phyloP scores from a whole-genome alignment of 2,888 invertebrate genomes.

The Labia minor region DNA sequence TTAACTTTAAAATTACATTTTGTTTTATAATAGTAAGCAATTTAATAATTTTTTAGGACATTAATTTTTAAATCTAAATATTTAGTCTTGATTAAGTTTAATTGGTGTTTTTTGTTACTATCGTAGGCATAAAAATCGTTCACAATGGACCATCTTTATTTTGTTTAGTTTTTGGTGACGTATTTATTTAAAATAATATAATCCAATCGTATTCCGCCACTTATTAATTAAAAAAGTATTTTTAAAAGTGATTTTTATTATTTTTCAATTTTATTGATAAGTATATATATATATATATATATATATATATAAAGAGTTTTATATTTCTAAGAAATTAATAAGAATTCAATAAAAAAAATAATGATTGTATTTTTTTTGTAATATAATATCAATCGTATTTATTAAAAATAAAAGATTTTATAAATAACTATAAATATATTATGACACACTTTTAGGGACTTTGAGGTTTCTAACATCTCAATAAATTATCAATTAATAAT shows the following conservation, averaged over 20 bases:
- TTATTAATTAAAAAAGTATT: neutral
- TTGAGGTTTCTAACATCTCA: too few relatives aligned
- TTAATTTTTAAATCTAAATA: neutral
- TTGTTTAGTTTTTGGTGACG: neutral
- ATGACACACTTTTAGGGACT: too few relatives aligned
- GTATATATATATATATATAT: neutral
- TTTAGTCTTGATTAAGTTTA: neutral
- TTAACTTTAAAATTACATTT: neutral
- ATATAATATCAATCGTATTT: too few relatives aligned
- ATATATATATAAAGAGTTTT: neutral
- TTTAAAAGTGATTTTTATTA: neutral
- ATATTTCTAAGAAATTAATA: neutral
- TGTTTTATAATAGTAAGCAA: neutral
- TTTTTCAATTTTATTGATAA: neutral
- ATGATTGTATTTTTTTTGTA: too few relatives aligned
- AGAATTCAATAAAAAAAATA: too few relatives aligned
- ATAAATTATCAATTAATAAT: too few relatives aligned
- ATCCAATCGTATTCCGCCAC: neutral
- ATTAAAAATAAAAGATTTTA: too few relatives aligned
- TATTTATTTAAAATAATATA: neutral
- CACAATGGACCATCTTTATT: neutral
- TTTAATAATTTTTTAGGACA: constrained; percentile 13
- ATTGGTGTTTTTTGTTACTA: constrained; percentile 13
- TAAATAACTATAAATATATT: too few relatives aligned
- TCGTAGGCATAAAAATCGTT: neutral